Evolutionary conservation across 2,797 vertebrate species (phyloP).

Genomic region (Acrossocheilus fasciatus): DNA sequence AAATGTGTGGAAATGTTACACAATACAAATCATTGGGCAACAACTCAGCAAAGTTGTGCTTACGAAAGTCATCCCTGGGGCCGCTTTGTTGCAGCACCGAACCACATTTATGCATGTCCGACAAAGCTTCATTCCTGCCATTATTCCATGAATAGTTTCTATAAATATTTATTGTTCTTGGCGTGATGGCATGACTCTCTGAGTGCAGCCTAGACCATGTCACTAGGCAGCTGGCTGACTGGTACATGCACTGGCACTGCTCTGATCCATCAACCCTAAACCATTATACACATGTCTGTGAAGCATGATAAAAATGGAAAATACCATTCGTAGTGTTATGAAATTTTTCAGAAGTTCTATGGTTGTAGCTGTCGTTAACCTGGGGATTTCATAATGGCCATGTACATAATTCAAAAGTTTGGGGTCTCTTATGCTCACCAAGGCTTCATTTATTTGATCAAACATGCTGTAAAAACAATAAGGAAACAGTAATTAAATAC

Average conservation of each 20-base stretch:
- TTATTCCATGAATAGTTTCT: slow-evolving; percentile 65
- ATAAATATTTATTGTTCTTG: slow-evolving; percentile 66
- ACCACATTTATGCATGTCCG: slow-evolving; percentile 53
- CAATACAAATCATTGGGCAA: slow-evolving; percentile 46
- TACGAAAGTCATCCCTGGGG: slow-evolving; percentile 46
- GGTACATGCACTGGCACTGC: background rate
- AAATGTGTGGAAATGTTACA: background rate
- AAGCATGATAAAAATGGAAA: background rate
- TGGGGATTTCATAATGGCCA: background rate
- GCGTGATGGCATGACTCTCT: slow-evolving; percentile 37
- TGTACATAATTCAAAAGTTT: background rate
- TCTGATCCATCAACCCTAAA: background rate
- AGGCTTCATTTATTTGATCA: background rate
- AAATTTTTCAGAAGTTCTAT: background rate
- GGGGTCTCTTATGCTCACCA: background rate
- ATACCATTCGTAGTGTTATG: background rate
- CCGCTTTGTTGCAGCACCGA: slow-evolving; percentile 45
- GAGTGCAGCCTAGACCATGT: slow-evolving; percentile 45
- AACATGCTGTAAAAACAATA: background rate
- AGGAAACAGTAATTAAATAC: background rate
- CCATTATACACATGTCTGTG: background rate
- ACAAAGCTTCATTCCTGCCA: slow-evolving; percentile 59
- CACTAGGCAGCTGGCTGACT: slow-evolving; percentile 50
- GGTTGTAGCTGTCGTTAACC: background rate
- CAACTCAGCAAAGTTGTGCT: slow-evolving; percentile 19